These are phyloP conservation scores for Vidua macroura DNA, from an alignment of 2,113 vertebrate genomes.

Conservation along the genomic window DNA sequence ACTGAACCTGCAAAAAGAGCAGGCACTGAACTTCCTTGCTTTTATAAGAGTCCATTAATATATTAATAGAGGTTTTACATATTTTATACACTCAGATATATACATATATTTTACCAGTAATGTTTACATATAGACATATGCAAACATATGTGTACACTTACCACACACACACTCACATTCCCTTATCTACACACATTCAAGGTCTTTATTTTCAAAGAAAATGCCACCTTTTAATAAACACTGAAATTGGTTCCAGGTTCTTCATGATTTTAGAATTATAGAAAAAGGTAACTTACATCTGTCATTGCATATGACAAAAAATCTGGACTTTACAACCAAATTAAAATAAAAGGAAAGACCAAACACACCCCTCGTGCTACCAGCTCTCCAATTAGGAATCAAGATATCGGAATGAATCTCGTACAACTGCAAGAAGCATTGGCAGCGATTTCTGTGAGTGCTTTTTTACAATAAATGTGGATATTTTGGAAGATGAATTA, in stretches of 20 bases:
- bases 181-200: slow-evolving; percentile 13
- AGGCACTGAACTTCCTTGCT: neutral
- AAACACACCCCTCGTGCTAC: neutral
- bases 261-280: neutral
- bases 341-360: neutral
- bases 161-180: neutral
- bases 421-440: neutral
- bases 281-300: neutral
- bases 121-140: slow-evolving; percentile 1
- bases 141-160: neutral
- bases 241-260: slow-evolving; percentile 1
- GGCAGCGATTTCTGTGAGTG: neutral
- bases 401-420: slow-evolving; percentile 60
- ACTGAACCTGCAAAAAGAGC: neutral
- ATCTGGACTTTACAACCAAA: slow-evolving; percentile 10
- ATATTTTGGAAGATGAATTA: neutral
- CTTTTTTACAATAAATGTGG: neutral
- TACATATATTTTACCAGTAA: slow-evolving; percentile 51
- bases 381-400: slow-evolving; percentile 59
- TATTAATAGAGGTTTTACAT: neutral
- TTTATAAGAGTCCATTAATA: slow-evolving; percentile 20
- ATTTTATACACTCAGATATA: slow-evolving; percentile 48
- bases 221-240: slow-evolving; percentile 34
- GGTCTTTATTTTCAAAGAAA: slow-evolving; percentile 13
- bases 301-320: neutral